Evolutionary conservation across 1,140 invertebrate species (phyloP).

Genomic region (Zaprionus lachaisei): DNA sequence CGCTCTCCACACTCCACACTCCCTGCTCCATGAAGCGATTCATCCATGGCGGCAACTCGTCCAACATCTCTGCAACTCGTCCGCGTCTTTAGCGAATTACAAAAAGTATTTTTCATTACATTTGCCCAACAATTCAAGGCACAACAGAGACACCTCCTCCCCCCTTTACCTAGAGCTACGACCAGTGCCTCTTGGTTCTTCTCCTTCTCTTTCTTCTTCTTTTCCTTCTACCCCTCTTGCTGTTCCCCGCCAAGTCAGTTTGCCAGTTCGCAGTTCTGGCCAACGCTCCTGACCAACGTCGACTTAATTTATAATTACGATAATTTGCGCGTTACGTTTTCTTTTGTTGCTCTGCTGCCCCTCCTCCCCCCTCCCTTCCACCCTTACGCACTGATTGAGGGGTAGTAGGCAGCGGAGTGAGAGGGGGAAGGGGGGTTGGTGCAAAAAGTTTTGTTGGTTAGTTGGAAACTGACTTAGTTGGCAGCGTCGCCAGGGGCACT

Average conservation of each 20-base stretch:
- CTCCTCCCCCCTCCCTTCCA: neutral
- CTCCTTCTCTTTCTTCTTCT: too few relatives aligned
- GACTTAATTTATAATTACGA: conserved; percentile 83
- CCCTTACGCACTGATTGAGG: neutral
- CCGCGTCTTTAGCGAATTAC: conserved; percentile 38
- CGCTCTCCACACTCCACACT: neutral
- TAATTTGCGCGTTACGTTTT: conserved; percentile 83
- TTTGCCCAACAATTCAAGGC: conserved; percentile 52
- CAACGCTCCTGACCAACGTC: conserved; percentile 58
- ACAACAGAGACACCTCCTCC: conserved; percentile 22
- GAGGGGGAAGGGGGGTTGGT: neutral
- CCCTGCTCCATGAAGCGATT: neutral
- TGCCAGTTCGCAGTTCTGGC: conserved; percentile 18
- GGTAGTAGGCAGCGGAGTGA: neutral
- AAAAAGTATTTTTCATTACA: conserved; percentile 80
- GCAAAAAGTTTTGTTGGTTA: conserved; percentile 69
- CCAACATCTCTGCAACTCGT: neutral
- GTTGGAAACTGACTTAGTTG: conserved; percentile 57
- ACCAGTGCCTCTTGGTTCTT: too few relatives aligned
- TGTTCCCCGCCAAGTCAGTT: neutral
- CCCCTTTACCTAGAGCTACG: too few relatives aligned
- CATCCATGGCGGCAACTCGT: neutral
- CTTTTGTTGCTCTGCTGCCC: conserved; percentile 64
- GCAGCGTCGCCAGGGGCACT: conserved; percentile 39
- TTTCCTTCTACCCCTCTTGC: neutral